These are phyloP conservation scores for Nycticorax nycticorax DNA, from an alignment of 2,113 vertebrate genomes.

Conservation along the genomic window DNA sequence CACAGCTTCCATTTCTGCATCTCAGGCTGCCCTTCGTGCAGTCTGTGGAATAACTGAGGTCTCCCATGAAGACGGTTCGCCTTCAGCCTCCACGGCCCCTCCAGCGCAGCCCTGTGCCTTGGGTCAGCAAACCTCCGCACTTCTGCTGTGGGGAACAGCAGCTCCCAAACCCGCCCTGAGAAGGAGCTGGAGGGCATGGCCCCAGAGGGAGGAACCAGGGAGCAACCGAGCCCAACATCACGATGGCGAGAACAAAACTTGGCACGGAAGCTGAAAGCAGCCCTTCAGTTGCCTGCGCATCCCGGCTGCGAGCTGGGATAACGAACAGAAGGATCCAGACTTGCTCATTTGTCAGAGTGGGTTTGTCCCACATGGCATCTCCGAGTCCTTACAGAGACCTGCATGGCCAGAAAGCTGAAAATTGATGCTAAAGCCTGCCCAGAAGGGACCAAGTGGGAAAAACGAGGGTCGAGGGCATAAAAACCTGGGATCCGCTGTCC, in stretches of 20 bases:
- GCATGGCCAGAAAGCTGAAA: rapidly evolving
- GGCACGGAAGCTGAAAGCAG: not conserved
- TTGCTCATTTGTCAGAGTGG: rapidly evolving
- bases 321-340: not conserved
- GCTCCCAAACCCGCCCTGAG: rapidly evolving
- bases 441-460: not conserved
- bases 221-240: rapidly evolving
- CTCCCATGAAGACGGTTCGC: rapidly evolving
- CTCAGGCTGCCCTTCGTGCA: not conserved
- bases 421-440: not conserved
- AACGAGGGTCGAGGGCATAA: not conserved
- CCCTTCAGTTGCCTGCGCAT: not conserved
- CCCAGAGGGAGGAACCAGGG: not conserved
- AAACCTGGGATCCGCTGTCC: not conserved
- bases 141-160: not conserved
- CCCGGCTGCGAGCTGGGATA: not conserved
- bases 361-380: rapidly evolving
- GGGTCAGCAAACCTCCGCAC: not conserved
- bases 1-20: not conserved
- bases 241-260: not conserved
- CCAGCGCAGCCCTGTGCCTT: not conserved
- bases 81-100: not conserved
- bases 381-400: not conserved
- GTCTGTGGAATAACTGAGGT: not conserved
- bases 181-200: not conserved